Conservation (phyloP, 1,140 invertebrate species). For the Pachypsylla venusta region DNA sequence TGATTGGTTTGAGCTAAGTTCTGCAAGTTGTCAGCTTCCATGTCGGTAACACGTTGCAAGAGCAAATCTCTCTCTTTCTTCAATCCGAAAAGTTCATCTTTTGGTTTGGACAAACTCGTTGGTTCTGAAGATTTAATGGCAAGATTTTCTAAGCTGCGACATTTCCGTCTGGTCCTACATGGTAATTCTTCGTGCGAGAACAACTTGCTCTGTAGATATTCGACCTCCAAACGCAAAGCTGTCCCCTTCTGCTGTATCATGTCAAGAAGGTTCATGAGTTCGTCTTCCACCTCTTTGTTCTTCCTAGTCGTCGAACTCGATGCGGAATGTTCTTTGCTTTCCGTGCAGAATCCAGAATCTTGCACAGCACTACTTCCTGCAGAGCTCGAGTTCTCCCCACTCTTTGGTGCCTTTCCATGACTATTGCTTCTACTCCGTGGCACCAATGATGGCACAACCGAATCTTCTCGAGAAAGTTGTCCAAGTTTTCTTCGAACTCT, state of each 20-base stretch:
- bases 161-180: background rate
- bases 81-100: background rate
- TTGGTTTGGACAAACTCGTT: background rate
- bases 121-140: background rate
- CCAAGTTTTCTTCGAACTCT: slow-evolving; percentile 50
- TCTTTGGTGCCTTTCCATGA: slow-evolving; percentile 39
- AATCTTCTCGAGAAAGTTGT: slow-evolving; percentile 31
- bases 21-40: slow-evolving; percentile 52
- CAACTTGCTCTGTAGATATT: slow-evolving; percentile 26
- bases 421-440: slow-evolving; percentile 47
- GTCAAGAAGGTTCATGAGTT: slow-evolving; percentile 68
- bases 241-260: slow-evolving; percentile 66
- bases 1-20: slow-evolving; percentile 44
- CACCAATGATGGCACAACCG: slow-evolving; percentile 34
- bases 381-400: slow-evolving; percentile 28
- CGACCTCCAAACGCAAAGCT: slow-evolving; percentile 55
- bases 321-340: slow-evolving; percentile 35
- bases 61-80: slow-evolving; percentile 48
- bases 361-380: slow-evolving; percentile 44
- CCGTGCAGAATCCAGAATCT: slow-evolving; percentile 71
- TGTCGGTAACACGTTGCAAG: slow-evolving; percentile 48
- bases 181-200: background rate
- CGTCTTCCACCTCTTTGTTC: slow-evolving; percentile 49
- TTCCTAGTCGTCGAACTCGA: slow-evolving; percentile 22
- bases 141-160: background rate